Conservation (phyloP, 2,797 vertebrate genomes). For the Pelodytes ibericus region DNA sequence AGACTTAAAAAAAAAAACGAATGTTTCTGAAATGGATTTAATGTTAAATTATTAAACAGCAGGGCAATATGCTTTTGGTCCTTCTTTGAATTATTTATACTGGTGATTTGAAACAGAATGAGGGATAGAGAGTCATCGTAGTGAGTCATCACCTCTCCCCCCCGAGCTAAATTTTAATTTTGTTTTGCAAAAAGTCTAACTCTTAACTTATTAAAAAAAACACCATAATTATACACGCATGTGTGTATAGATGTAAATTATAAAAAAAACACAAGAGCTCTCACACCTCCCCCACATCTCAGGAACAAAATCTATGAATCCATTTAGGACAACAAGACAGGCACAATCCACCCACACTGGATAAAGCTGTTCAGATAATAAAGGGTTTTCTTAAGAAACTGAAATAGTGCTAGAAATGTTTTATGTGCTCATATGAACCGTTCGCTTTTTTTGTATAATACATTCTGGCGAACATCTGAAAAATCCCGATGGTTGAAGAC, state of each 20-base stretch:
- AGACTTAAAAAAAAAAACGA: constrained; percentile 42
- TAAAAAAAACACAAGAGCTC: neutral
- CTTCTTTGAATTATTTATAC: constrained; percentile 49
- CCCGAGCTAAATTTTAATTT: neutral
- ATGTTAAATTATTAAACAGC: constrained; percentile 53
- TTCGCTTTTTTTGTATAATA: neutral
- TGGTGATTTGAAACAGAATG: constrained; percentile 17
- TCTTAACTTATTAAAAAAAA: neutral
- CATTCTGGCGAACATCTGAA: neutral
- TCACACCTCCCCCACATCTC: neutral
- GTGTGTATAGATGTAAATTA: neutral
- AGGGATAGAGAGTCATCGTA: neutral
- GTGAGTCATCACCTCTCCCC: neutral
- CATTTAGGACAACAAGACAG: neutral
- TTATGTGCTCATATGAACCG: neutral
- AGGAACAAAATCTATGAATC: neutral
- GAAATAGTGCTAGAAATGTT: neutral
- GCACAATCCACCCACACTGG: neutral
- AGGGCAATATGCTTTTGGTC: constrained; percentile 43
- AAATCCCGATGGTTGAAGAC: neutral
- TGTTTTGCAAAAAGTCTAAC: neutral
- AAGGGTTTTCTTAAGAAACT: neutral
- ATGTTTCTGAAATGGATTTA: constrained; percentile 44
- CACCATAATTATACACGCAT: neutral
- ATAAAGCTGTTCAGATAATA: neutral